A percentile compares a stretch with the other conserved stretches of the same genome.
Evolutionary conservation across 2,113 vertebrate species (phyloP).

Genomic region (Phylloscopus trochiloides): DNA sequence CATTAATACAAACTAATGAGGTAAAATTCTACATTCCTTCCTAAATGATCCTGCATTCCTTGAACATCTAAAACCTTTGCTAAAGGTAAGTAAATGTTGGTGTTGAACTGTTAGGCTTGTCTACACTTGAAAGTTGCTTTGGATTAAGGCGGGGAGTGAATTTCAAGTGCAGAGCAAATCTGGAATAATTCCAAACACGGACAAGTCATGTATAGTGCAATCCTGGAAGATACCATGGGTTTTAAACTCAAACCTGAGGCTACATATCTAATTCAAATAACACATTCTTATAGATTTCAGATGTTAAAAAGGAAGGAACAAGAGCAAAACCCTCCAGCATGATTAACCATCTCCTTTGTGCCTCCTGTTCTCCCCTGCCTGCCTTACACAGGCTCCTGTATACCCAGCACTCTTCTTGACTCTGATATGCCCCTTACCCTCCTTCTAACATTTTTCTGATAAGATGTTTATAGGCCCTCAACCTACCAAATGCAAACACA

Average conservation of each 20-base stretch:
- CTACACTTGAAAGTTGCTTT: constrained; percentile 40
- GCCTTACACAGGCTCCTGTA: neutral
- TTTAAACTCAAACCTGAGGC: neutral
- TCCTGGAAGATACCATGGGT: neutral
- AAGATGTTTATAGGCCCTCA: constrained; percentile 32
- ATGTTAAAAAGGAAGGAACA: neutral
- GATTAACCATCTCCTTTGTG: neutral
- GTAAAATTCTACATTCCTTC: constrained; percentile 8
- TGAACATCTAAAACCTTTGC: constrained; percentile 28
- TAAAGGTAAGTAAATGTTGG: neutral
- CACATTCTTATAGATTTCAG: neutral
- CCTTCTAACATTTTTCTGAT: constrained; percentile 41
- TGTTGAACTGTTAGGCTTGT: neutral
- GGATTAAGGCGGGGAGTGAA: constrained; percentile 16
- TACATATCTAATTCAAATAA: neutral
- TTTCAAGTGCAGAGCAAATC: constrained; percentile 25
- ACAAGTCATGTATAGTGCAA: neutral
- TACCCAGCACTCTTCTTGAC: neutral
- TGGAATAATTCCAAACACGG: constrained; percentile 15
- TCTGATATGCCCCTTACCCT: neutral
- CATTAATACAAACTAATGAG: constrained; percentile 24
- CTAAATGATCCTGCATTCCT: constrained; percentile 18
- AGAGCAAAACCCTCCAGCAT: neutral
- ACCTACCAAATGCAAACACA: constrained; percentile 28
- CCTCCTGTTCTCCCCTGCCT: neutral